Evolutionary conservation across 2,113 vertebrate species (phyloP), one percentile per base, ranked within the genome.

Genomic region (Callocephalon fimbriatum): DNA sequence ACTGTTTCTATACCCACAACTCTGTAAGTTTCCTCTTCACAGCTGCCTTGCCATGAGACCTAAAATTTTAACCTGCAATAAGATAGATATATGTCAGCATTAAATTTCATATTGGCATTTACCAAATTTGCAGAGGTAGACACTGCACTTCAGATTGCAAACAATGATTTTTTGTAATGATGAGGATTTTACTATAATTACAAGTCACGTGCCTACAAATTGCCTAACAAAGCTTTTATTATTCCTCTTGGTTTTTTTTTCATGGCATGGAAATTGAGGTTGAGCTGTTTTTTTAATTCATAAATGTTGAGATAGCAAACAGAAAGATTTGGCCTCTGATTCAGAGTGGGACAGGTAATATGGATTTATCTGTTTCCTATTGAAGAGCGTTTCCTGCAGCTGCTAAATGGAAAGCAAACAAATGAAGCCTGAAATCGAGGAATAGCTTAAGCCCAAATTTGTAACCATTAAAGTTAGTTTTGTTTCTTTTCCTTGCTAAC

Each of bases 391-490:
- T 95, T 93, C 90, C 54, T 84, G 73, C 91, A 97, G 94, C 87
- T 97, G 94, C 77, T 96, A 74, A 76, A 93, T 80, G 87, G 91
- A 93, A 96, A 93, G 76, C 62, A 77, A 95, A 86, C 59, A 93
- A 87, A 66, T 70, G 80, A 62, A 63, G 58, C 66, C 85, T 95
- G 79, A 89, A 92, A 86, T 68, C 66, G 79, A 88, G 65, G 50
- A 95, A 81, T 22, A 93, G 48, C 48, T 89, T 68, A 77, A 88
- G 22, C 23, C 40, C 53, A 93, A 48, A 83, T 71, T 80, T 75
- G 50, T 58, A 94, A 86, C 61, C 80, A 59, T 48, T 71, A 71
- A 1, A 25, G 54, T 88, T 91, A 25, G 54, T 88, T 91, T 91
- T 88, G 48, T 84, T 79, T 77, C n/a, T 92, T 95, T 77, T 75